These are phyloP conservation scores for Epicampocera succincta DNA, from an alignment of 2,888 invertebrate species.

Conservation along the genomic window DNA sequence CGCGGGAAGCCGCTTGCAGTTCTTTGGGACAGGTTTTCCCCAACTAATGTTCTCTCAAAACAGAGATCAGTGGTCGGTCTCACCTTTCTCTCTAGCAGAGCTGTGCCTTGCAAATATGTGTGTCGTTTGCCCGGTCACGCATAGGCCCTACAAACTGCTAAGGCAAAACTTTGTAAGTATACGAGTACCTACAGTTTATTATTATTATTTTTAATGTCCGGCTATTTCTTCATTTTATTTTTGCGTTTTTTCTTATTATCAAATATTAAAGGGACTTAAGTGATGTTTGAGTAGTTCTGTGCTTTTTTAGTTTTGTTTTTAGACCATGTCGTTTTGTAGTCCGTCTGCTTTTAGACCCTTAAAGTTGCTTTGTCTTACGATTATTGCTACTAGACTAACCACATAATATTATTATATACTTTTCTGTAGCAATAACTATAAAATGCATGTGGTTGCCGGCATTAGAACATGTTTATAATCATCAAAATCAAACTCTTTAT, in stretches of 20 bases:
- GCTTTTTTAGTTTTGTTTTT: neutral
- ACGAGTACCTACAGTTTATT: no score
- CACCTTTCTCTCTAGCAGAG: no score
- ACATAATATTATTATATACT: slow-evolving; percentile 48
- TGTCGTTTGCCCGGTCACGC: no score
- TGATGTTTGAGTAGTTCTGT: slow-evolving; percentile 15
- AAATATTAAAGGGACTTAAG: slow-evolving; percentile 36
- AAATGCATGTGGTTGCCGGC: slow-evolving; percentile 46
- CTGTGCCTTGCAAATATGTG: no score
- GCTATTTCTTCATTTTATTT: neutral
- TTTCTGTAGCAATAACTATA: slow-evolving; percentile 44
- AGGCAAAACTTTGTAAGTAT: no score
- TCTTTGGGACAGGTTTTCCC: no score
- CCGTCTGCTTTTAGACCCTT: slow-evolving; percentile 37
- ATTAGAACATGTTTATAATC: slow-evolving; percentile 45
- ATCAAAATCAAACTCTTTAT: slow-evolving; percentile 50
- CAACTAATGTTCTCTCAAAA: no score
- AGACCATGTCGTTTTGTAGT: slow-evolving; percentile 11
- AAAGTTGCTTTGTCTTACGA: slow-evolving; percentile 49
- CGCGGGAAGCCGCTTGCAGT: no score
- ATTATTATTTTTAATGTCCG: neutral
- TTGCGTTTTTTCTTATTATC: neutral
- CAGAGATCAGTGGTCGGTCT: no score
- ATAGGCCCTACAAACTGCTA: no score
- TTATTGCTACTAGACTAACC: slow-evolving; percentile 51